Conservation (phyloP, 2,888 invertebrate genomes). For the Encarsia formosa region DNA sequence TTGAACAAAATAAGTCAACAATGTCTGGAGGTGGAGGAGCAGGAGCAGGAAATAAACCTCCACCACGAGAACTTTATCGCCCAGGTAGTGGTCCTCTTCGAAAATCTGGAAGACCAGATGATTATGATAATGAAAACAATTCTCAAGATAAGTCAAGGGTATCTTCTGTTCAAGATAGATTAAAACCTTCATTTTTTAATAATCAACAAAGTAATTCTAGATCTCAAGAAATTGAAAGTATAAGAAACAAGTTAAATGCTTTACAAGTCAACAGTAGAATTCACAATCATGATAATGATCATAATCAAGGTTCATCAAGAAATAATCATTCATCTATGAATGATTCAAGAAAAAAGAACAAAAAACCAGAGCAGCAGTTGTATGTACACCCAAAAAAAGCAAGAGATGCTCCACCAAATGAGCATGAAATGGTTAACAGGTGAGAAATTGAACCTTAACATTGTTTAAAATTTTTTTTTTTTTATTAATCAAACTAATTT, state of each 20-base stretch:
- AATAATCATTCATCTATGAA: slow-evolving; percentile 35
- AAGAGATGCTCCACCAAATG: slow-evolving; percentile 50
- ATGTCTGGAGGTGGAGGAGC: slow-evolving; percentile 57
- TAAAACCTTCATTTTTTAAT: slow-evolving; percentile 38
- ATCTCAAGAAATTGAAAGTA: slow-evolving; percentile 36
- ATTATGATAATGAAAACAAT: slow-evolving; percentile 53
- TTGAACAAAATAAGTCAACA: slow-evolving; percentile 42
- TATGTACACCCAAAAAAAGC: slow-evolving; percentile 56
- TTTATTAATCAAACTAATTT: too few relatives aligned
- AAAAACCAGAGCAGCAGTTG: slow-evolving; percentile 57
- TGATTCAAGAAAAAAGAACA: slow-evolving; percentile 45
- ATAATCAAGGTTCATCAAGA: slow-evolving; percentile 33
- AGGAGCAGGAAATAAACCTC: slow-evolving; percentile 64
- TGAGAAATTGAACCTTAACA: slow-evolving; percentile 35
- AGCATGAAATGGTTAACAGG: slow-evolving; percentile 46
- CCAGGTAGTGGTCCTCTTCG: slow-evolving; percentile 74
- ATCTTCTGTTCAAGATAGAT: slow-evolving; percentile 42
- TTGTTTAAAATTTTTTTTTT: too few relatives aligned
- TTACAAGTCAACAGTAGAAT: slow-evolving; percentile 40
- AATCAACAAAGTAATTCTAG: slow-evolving; percentile 33
- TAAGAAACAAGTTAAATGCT: slow-evolving; percentile 41
- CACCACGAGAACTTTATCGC: slow-evolving; percentile 68
- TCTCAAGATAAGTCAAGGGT: slow-evolving; percentile 38
- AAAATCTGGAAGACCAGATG: slow-evolving; percentile 62
- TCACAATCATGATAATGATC: slow-evolving; percentile 36